These are phyloP conservation scores for Dinoponera quadriceps DNA, from an alignment of 1,140 invertebrate species.

Conservation along the genomic window DNA sequence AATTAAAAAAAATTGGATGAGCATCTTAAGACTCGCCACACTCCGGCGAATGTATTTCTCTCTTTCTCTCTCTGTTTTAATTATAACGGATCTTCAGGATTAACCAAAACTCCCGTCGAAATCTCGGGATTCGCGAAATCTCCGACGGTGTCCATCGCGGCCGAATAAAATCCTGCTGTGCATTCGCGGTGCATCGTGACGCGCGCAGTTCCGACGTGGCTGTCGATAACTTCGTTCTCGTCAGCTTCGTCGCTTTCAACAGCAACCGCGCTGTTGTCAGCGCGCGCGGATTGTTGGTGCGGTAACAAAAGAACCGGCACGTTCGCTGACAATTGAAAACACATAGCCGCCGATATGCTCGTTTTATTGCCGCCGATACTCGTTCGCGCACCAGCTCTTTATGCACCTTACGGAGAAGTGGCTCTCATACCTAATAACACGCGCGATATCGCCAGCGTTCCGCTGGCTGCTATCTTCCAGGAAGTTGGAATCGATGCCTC, in stretches of 20 bases:
- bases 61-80: too few species aligned
- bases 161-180: neutral
- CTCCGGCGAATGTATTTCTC: too few species aligned
- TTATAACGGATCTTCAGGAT: neutral
- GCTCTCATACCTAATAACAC: conserved; percentile 21
- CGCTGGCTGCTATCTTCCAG: conserved; percentile 14
- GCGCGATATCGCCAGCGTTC: conserved; percentile 3
- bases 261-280: conserved; percentile 33
- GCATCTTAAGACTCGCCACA: too few species aligned
- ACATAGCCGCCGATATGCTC: neutral
- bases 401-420: conserved; percentile 15
- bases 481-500: conserved; percentile 18
- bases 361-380: conserved; percentile 38
- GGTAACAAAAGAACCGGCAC: conserved; percentile 30
- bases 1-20: too few species aligned
- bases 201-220: conserved; percentile 10
- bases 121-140: neutral
- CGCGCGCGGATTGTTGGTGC: conserved; percentile 14
- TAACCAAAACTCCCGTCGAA: neutral
- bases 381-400: neutral
- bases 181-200: neutral
- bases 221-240: conserved; percentile 45
- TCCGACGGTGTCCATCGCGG: neutral
- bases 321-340: conserved; percentile 58
- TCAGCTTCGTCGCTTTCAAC: conserved; percentile 37